Conservation (phyloP, 2,797 vertebrate genomes). For the Sphenodon punctatus region DNA sequence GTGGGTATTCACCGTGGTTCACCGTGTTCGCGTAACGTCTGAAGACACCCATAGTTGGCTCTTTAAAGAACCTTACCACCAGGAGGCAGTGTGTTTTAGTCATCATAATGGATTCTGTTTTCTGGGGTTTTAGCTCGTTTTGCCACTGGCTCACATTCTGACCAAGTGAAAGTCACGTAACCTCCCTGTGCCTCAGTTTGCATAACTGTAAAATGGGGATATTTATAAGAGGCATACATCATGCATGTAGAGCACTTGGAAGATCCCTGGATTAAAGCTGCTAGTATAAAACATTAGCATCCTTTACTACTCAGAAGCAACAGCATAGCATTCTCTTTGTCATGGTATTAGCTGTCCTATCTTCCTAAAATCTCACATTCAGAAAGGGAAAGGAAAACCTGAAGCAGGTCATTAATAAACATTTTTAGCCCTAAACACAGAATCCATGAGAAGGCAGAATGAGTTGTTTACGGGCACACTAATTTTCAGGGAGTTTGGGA, state of each 20-base stretch:
- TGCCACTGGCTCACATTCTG: not conserved
- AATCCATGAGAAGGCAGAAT: not conserved
- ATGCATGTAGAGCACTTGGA: not conserved
- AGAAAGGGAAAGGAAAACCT: not conserved
- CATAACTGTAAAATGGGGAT: not conserved
- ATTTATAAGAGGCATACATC: not conserved
- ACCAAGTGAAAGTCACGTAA: not conserved
- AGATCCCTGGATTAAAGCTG: not conserved
- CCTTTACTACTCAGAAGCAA: not conserved
- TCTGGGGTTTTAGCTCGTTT: too few species aligned
- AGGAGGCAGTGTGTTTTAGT: not conserved
- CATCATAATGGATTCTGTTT: not conserved
- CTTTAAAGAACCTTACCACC: not conserved
- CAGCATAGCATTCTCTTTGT: not conserved
- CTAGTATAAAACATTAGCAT: not conserved
- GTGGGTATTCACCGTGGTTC: too few species aligned
- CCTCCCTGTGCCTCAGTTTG: conserved; percentile 30
- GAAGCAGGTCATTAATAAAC: conserved; percentile 51
- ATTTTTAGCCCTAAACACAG: too few species aligned
- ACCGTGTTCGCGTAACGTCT: too few species aligned
- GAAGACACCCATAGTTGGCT: not conserved
- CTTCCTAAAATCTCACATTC: not conserved
- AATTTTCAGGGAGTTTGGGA: not conserved
- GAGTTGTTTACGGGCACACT: not conserved
- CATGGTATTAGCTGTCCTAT: not conserved